A percentile compares a stretch with the other conserved stretches of the same genome.
Evolutionary conservation across 2,888 invertebrate species (phyloP).

Genomic region (Andrena bucephala): DNA sequence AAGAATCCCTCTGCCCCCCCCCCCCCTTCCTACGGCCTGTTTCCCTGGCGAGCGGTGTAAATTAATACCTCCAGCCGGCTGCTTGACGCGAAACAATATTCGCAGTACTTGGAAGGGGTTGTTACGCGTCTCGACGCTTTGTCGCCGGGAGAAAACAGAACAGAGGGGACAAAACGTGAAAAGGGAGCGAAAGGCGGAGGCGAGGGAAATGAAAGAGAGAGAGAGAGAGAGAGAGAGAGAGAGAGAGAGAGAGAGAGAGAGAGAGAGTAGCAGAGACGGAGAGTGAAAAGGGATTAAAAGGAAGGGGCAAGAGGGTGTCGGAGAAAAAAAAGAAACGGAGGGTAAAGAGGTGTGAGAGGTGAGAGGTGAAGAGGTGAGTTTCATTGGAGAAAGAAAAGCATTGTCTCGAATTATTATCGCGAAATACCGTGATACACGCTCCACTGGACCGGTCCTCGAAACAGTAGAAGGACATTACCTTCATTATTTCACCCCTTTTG

Average conservation of each 20-base stretch:
- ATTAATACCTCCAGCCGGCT: conserved; percentile 61
- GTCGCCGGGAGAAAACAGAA: conserved; percentile 40
- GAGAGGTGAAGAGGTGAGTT: conserved; percentile 23
- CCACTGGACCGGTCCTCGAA: conserved; percentile 35
- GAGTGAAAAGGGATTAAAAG: conserved; percentile 52
- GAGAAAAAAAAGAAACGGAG: background rate
- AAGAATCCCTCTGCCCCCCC: conserved; percentile 18
- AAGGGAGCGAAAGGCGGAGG: background rate
- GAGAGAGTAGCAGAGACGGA: conserved; percentile 26
- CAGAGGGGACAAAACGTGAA: conserved; percentile 27
- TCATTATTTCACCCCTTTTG: conserved; percentile 45
- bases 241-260: too few species aligned
- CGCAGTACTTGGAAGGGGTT: conserved; percentile 35
- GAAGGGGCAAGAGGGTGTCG: background rate
- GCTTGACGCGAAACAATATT: conserved; percentile 68
- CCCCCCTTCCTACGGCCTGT: background rate
- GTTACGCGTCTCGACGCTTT: conserved; percentile 55
- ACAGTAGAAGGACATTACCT: conserved; percentile 42
- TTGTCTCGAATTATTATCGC: conserved; percentile 58
- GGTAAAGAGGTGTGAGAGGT: conserved; percentile 10
- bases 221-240: background rate
- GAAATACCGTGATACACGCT: conserved; percentile 44
- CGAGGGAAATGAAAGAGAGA: background rate
- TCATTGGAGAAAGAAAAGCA: conserved; percentile 48
- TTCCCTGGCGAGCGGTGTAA: conserved; percentile 37